Evolutionary conservation across 2,113 vertebrate genomes (phyloP), one percentile per base, ranked within the genome.

Genomic region (Phalacrocorax pelagicus): DNA sequence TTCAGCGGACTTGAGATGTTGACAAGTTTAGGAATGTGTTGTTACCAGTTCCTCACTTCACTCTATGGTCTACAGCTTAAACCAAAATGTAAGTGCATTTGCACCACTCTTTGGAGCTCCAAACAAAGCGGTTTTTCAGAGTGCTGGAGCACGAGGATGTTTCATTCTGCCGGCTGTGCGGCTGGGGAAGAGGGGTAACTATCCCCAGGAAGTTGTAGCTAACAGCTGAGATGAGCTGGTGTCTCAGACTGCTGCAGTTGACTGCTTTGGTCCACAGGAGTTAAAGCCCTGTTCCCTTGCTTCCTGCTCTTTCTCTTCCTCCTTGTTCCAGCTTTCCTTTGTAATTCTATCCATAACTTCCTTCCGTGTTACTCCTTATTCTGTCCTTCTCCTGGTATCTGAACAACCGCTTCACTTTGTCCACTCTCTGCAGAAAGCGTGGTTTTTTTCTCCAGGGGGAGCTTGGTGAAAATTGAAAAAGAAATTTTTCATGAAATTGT

Each of bases 1-100:
- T 44, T 49, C 1, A 0, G 81, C 23, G 36, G 10, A 16, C 90
- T 46, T 3, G 7, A 59, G 81, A 5, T 22, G 4, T 0, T 9
- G 55, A 1, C 47, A 19, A 17, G 26, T 11, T 19, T 19, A 27
- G 57, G n/a, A 59, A 27, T 2, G 15, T 6, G 52, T 3, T 24
- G n/a, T 54, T 62, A 22, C 58, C 65, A 32, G 17, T 42, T 67
- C 34, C 57, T 80, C 40, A 4, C 49, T 63, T 8, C 0, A 2
- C 44, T 11, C 58, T 46, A n/a, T 11, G 63, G 49, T 27, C 66
- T 69, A 14, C 65, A n/a, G 92, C 55, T 82, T 32, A 49, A 18
- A 19, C n/a, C 74, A 16, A 46, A 11, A 0, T 2, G 1, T 55
- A 40, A 66, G 47, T 58, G 75, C 1, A 0, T 75, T 80, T 83